phyloP scores from a whole-genome alignment of 1,140 invertebrate genomes.

The Chrysopa pallens region DNA sequence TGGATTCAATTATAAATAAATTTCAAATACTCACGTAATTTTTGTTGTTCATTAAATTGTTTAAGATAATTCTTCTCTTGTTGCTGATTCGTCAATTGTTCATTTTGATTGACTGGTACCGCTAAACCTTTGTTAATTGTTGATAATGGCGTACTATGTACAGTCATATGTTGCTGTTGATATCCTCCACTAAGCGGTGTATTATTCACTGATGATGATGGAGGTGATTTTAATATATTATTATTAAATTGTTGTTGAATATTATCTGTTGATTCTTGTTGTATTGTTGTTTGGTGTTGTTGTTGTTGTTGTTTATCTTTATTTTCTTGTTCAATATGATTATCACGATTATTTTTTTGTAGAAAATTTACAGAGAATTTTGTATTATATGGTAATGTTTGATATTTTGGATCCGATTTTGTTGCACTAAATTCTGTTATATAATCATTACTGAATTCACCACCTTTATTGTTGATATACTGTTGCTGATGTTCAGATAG shows the following conservation, averaged over 20 bases:
- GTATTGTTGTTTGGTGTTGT: constrained; percentile 20
- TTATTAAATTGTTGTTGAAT: constrained; percentile 8
- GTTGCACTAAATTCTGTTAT: constrained; percentile 32
- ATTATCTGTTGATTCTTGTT: constrained; percentile 17
- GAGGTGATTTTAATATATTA: constrained; percentile 12
- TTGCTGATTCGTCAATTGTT: constrained; percentile 6
- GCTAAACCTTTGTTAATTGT: constrained; percentile 45
- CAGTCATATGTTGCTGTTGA: constrained; percentile 27
- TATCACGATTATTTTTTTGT: constrained; percentile 7
- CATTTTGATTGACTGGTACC: constrained; percentile 33
- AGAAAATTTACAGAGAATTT: constrained; percentile 51
- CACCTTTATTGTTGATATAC: constrained; percentile 9
- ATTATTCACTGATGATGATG: background rate
- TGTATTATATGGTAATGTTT: constrained; percentile 78
- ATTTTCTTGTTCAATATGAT: constrained; percentile 3
- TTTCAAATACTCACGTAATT: too few species aligned
- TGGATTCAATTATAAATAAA: too few species aligned
- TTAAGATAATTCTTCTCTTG: too few species aligned
- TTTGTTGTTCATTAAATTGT: too few species aligned
- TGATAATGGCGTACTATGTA: constrained; percentile 44
- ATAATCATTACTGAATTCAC: constrained; percentile 11
- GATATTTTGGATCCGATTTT: constrained; percentile 85
- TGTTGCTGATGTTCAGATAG: constrained; percentile 15
- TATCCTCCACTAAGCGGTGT: background rate
- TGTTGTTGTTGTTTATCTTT: constrained; percentile 10